Evolutionary conservation across 2,797 vertebrate species (phyloP).

Genomic region (Hippopotamyrus pictus): DNA sequence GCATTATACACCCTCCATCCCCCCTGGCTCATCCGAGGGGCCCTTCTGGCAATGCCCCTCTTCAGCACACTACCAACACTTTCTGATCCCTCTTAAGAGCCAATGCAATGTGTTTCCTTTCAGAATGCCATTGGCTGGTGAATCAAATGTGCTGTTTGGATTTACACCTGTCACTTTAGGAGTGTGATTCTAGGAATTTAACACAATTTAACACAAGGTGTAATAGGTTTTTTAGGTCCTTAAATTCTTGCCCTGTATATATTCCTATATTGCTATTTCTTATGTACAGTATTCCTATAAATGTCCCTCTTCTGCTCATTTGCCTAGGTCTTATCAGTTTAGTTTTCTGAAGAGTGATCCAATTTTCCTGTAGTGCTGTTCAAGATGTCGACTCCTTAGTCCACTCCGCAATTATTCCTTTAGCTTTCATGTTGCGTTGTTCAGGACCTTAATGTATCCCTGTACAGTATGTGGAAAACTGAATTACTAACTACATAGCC

Average conservation of each 20-base stretch:
- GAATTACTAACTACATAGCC: neutral
- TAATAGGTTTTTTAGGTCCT: neutral
- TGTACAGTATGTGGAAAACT: constrained; percentile 2
- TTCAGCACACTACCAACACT: neutral
- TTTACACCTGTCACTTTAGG: neutral
- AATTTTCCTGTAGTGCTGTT: neutral
- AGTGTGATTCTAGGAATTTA: neutral
- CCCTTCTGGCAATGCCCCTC: neutral
- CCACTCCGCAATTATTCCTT: neutral
- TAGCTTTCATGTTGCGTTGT: neutral
- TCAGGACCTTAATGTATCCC: constrained; percentile 1
- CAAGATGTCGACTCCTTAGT: neutral
- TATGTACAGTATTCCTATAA: neutral
- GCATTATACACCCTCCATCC: neutral
- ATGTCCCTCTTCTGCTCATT: neutral
- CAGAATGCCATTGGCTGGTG: neutral
- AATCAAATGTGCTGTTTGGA: neutral
- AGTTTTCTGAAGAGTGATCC: neutral
- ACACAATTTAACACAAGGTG: neutral
- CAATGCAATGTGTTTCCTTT: neutral
- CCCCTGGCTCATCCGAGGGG: neutral
- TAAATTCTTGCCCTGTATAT: neutral
- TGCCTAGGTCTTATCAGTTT: neutral
- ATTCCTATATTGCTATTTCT: neutral
- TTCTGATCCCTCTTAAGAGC: neutral